phyloP scores from a whole-genome alignment of 2,113 vertebrate species.

The Orycteropus afer region DNA sequence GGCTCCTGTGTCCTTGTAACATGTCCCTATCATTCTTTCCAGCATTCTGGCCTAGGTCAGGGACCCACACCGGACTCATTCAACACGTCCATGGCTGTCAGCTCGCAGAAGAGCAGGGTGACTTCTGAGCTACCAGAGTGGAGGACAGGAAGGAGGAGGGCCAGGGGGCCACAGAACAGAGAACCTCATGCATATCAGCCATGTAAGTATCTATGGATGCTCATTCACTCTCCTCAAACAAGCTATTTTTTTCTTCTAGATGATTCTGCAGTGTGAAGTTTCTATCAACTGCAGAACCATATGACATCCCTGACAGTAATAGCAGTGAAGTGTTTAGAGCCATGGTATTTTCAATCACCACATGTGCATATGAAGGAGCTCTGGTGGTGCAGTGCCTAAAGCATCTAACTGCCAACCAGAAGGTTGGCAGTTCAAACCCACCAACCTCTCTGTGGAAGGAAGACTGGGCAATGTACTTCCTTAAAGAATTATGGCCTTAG shows the following conservation, averaged over 20 bases:
- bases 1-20: not conserved
- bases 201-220: fast-evolving
- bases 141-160: not conserved
- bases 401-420: no score
- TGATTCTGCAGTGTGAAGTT: not conserved
- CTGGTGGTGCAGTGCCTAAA: no score
- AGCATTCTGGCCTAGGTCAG: not conserved
- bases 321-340: fast-evolving
- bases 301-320: fast-evolving
- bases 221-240: fast-evolving
- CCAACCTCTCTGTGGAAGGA: no score
- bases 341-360: no score
- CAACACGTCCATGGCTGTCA: fast-evolving
- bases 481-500: no score
- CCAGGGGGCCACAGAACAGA: not conserved
- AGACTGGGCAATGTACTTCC: no score
- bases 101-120: not conserved
- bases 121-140: not conserved
- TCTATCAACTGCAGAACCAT: not conserved
- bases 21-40: fast-evolving
- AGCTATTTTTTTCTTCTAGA: not conserved
- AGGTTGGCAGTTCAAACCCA: no score
- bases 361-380: no score
- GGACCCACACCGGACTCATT: not conserved
- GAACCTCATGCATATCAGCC: fast-evolving